phyloP scores from a whole-genome alignment of 2,888 invertebrate genomes.

The Syritta pipiens region DNA sequence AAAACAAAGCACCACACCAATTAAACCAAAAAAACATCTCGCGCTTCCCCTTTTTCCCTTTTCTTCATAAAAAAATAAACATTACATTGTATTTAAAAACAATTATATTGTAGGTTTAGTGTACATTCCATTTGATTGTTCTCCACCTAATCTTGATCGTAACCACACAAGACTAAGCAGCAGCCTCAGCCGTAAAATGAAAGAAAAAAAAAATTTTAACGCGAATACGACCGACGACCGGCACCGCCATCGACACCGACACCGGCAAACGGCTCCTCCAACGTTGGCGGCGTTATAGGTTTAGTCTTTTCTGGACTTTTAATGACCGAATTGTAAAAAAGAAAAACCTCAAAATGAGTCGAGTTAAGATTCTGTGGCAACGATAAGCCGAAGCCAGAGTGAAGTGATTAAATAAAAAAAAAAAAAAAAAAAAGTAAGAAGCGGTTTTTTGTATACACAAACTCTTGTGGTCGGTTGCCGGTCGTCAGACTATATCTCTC shows the following conservation, averaged over 20 bases:
- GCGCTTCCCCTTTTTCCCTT: neutral
- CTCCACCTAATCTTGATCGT: slow-evolving; percentile 42
- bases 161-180: slow-evolving; percentile 8
- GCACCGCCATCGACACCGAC: too few species aligned
- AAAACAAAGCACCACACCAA: too few species aligned
- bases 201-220: slow-evolving; percentile 34
- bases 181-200: too few species aligned
- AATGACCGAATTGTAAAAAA: slow-evolving; percentile 46
- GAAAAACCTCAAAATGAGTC: slow-evolving; percentile 36
- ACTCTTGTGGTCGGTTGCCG: too few species aligned
- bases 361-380: slow-evolving; percentile 29
- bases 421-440: neutral
- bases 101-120: slow-evolving; percentile 23
- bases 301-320: slow-evolving; percentile 23
- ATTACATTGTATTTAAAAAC: slow-evolving; percentile 23
- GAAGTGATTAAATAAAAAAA: slow-evolving; percentile 16
- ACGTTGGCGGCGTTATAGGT: neutral
- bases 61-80: slow-evolving; percentile 4
- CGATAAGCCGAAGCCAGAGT: slow-evolving; percentile 32
- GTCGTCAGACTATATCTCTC: too few species aligned
- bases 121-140: neutral
- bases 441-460: neutral
- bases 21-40: too few species aligned
- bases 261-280: too few species aligned
- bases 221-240: neutral